phyloP scores from a whole-genome alignment of 2,888 invertebrate species.

The Xylota sylvarum region DNA sequence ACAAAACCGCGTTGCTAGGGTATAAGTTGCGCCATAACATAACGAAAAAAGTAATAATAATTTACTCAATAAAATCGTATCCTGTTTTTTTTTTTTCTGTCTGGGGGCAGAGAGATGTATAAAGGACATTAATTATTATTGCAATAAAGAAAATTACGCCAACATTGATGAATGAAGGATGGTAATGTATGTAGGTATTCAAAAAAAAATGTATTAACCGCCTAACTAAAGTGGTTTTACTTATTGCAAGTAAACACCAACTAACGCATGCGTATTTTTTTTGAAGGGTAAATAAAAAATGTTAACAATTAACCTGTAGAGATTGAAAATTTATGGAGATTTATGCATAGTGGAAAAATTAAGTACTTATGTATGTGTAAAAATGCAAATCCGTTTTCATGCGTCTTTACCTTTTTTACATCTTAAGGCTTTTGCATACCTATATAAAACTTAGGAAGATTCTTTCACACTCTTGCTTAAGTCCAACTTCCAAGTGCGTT shows the following conservation, averaged over 20 bases:
- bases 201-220: too few species aligned
- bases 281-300: too few species aligned
- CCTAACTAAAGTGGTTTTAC: background rate
- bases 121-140: background rate
- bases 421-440: too few species aligned
- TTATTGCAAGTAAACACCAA: background rate
- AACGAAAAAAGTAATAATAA: constrained; percentile 17
- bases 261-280: background rate
- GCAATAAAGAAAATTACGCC: background rate
- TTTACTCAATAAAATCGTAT: constrained; percentile 15
- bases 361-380: too few species aligned
- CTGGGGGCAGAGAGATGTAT: too few species aligned
- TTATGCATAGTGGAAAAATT: too few species aligned
- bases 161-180: background rate
- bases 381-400: too few species aligned
- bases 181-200: background rate
- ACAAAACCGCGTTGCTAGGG: constrained; percentile 64
- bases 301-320: background rate
- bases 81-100: background rate
- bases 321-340: background rate
- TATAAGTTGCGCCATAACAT: constrained; percentile 54
- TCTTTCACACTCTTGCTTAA: too few species aligned
- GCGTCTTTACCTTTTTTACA: too few species aligned
- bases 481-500: too few species aligned
- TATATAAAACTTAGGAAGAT: too few species aligned